Base-by-base conservation (phyloP, 2,797 vertebrate species). In the Allobates femoralis region DNA sequence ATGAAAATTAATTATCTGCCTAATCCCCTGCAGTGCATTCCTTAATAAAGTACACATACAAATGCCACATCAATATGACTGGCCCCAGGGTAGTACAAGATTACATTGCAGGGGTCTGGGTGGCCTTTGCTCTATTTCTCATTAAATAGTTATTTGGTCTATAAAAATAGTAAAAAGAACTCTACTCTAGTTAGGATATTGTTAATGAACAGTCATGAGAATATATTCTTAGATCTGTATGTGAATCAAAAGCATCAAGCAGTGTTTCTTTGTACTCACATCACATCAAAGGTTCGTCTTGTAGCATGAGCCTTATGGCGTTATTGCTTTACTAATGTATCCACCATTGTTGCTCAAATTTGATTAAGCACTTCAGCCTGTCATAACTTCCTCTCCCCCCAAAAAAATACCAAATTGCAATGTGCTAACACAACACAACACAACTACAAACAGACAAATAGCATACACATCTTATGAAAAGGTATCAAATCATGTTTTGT, bases 11-110 rank as follows among this genome's bases (percentile, higher is more conserved):
- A 81, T 81, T 80, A 66, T 66, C 79, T 30, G 18, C 10, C 41
- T 67, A 67, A 51, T 81, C 41, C 62, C 79, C 62, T 66, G 62
- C 19, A 81, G 79, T 32, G 23, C 26, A 30, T 67, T 81, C 23
- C 10, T 66, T 67, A 81, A 67, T 53, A 66, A 2, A 60, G n/a
- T n/a, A n/a, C n/a, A n/a, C 16, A 37, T 32, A 64, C 32, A 51
- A 19, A 81, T 67, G 32, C 28, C 8, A 28, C 74, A 66, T 50
- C 23, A 67, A 46, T 60, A 26, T 30, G 11, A 30, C 30, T 77
- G 75, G 30, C 32, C 30, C n/a, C 37, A 26, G 11, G 32, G 32
- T 62, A 3, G 18, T 10, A 12, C 32, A 50, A 80, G 12, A 50
- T 80, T 32, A 19, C n/a, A 19, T 19, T 19, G n/a, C 41, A 10